Evolutionary conservation across 2,888 invertebrate species (phyloP).

Genomic region (Drosophila pegasa): DNA sequence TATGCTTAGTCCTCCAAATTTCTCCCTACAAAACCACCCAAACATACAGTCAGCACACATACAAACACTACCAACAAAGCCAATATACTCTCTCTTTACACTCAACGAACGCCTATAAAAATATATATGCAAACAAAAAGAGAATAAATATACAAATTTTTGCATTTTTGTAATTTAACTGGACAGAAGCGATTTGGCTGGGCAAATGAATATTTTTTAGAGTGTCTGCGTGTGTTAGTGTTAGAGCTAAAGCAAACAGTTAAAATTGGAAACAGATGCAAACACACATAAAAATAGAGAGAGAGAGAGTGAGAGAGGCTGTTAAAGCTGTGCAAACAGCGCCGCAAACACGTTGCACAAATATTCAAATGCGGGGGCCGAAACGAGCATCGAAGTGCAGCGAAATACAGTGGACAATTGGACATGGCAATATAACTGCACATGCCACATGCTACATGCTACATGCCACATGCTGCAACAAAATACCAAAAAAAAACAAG

Average conservation of each 20-base stretch:
- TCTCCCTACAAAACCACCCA: too few species aligned
- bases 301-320: conserved; percentile 1
- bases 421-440: conserved; percentile 60
- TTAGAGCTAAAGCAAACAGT: conserved; percentile 56
- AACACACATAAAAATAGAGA: conserved; percentile 17
- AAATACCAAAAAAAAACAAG: conserved; percentile 55
- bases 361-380: conserved; percentile 63
- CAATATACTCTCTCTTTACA: neutral
- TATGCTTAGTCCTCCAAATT: too few species aligned
- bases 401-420: conserved; percentile 43
- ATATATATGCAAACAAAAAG: neutral
- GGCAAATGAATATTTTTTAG: conserved; percentile 27
- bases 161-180: conserved; percentile 5
- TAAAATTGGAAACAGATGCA: conserved; percentile 61
- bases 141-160: neutral
- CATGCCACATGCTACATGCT: conserved; percentile 58
- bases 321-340: conserved; percentile 72
- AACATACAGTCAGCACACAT: too few species aligned
- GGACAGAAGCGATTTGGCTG: conserved; percentile 35
- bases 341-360: conserved; percentile 79
- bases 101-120: neutral
- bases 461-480: conserved; percentile 51
- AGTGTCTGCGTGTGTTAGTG: conserved; percentile 17
- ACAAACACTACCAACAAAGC: neutral
- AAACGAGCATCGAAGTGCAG: conserved; percentile 42